Evolutionary conservation across 2,797 vertebrate species (phyloP).

Genomic region (Pangasius larnaudii): DNA sequence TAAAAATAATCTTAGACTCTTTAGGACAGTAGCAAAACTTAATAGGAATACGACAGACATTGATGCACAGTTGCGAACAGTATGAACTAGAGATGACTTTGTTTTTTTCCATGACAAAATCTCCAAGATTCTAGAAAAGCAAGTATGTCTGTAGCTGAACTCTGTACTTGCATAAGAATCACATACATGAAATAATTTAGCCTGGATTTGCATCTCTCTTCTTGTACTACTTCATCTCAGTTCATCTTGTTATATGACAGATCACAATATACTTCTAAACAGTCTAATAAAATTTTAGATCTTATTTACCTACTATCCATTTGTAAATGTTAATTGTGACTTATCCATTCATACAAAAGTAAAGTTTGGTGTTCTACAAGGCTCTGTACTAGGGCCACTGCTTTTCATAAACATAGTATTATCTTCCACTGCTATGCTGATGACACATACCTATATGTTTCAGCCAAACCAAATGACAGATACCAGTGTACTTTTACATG

Average conservation of each 20-base stretch:
- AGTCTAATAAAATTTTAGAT: background rate
- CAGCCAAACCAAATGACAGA: background rate
- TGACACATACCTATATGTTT: background rate
- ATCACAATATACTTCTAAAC: background rate
- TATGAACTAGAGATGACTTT: background rate
- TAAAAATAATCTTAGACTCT: background rate
- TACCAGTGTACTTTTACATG: background rate
- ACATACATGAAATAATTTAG: background rate
- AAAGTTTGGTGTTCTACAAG: background rate
- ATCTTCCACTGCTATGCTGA: background rate
- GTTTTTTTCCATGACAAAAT: background rate
- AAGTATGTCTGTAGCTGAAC: background rate
- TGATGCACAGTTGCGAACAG: background rate
- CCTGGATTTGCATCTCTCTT: background rate
- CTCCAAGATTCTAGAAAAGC: background rate
- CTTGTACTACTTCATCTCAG: background rate
- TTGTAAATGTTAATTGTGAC: background rate
- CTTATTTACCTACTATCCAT: background rate
- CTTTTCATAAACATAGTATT: background rate
- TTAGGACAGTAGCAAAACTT: constrained; percentile 6
- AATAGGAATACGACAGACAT: background rate
- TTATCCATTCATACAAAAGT: background rate
- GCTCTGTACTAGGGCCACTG: background rate
- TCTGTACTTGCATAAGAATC: background rate
- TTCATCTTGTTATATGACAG: background rate